Evolutionary conservation across 2,113 vertebrate species (phyloP), one percentile per base, ranked within the genome.

Genomic region (Burhinus bistriatus): DNA sequence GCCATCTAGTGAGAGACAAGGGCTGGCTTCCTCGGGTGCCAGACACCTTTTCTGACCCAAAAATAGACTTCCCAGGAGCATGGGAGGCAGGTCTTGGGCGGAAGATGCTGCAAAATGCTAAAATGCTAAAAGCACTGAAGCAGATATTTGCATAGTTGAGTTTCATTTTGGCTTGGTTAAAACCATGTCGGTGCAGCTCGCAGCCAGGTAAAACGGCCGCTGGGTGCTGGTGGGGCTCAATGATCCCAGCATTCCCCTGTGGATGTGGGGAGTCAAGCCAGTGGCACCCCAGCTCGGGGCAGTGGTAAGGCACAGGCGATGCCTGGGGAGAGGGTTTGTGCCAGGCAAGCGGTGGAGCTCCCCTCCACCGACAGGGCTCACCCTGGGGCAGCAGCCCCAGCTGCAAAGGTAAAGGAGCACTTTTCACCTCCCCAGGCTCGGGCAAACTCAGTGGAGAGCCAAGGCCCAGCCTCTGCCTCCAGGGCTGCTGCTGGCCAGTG

Each of bases 301-400:
- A 51, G n/a, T 1, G 5, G 9, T 27, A 15, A 15, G 34, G 59
- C 29, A 5, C 27, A 34, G 44, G 58, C 2, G 3, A 52, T 72
- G 51, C 26, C 52, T 1, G 0, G 32, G 58, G 12, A 1, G 2
- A 18, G 5, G 10, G 20, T 13, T n/a, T 55, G 8, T 19, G 54
- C 34, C 54, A 18, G 49, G 86, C 3, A 3, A 30, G 51, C 5
- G 1, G 26, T 9, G 44, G 30, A 26, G 44, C 4, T 52, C 59
- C 32, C 23, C 7, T 26, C 45, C 27, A 22, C 55, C 1, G 0
- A 7, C 23, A 9, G 78, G 61, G 44, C 11, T 61, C 47, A 30
- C 9, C n/a, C 15, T 3, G 1, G 62, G n/a, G 54, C 76, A 75
- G 40, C 15, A 26, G 42, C 36, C 55, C 23, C n/a, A 22, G 55